A percentile compares a stretch with the other conserved stretches of the same genome.
Evolutionary conservation across 2,888 invertebrate species (phyloP).

Genomic region (Cistogaster globosa): DNA sequence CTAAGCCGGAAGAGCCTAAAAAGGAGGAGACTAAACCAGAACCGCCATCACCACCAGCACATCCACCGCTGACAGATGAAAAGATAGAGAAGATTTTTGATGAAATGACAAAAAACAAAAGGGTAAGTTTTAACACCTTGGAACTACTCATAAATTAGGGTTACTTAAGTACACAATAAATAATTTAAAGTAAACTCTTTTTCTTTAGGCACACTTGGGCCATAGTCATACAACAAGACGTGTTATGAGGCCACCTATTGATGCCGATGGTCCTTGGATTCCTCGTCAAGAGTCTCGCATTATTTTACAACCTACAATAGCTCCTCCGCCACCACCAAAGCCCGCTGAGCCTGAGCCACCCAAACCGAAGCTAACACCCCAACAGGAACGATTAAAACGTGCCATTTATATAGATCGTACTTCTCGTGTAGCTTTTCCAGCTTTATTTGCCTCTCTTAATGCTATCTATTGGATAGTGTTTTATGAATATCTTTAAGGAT

Average conservation of each 20-base stretch:
- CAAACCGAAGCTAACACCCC: constrained; percentile 83
- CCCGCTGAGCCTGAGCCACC: constrained; percentile 82
- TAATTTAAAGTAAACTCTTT: neutral
- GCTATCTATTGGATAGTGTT: constrained; percentile 89
- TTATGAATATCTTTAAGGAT: constrained; percentile 87
- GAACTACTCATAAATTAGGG: neutral
- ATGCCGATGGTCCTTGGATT: constrained; percentile 83
- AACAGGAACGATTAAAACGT: constrained; percentile 86
- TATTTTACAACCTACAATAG: constrained; percentile 80
- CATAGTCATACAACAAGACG: constrained; percentile 76
- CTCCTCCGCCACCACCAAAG: constrained; percentile 78
- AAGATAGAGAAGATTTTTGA: constrained; percentile 83
- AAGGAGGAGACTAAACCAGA: constrained; percentile 78
- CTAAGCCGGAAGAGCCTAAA: constrained; percentile 79
- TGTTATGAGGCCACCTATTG: constrained; percentile 79
- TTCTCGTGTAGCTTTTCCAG: constrained; percentile 88
- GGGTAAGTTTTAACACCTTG: constrained; percentile 73
- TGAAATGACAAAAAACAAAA: constrained; percentile 81
- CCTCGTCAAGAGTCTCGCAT: constrained; percentile 82
- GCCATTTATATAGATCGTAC: constrained; percentile 89
- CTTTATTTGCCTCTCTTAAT: constrained; percentile 87
- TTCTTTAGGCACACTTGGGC: constrained; percentile 42
- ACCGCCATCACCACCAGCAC: constrained; percentile 72
- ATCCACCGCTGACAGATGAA: constrained; percentile 75
- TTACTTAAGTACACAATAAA: neutral